Base-by-base conservation (phyloP, 2,888 invertebrate genomes). In the Phanerotoma sp. region DNA sequence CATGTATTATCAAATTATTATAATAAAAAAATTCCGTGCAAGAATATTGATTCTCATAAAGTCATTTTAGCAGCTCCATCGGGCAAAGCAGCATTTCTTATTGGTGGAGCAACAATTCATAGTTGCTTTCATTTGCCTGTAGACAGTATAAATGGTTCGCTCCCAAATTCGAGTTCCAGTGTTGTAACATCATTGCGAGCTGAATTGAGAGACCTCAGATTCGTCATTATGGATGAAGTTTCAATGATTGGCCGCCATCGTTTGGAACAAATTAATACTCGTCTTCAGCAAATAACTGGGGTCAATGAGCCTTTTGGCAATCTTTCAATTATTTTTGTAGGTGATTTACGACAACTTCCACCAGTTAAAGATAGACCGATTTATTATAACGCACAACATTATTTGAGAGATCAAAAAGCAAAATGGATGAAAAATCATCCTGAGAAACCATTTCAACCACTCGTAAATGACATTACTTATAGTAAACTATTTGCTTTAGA, bases 291-390 rank as follows among this genome's bases (percentile, higher is more conserved):
- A 66, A 70, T 71, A 13, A 65, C 61, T 56, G 61, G 64, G 10
- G 56, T 33, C 25, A 60, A 66, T 50, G 48, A 59, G 54, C 41
- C 40, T 13, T 73, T 76, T 64, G 72, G 73, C n/a, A 68, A 69
- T 18, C 45, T 71, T 6, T 71, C 70, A 10, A 60, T 74, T 9
- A 51, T 74, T 10, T 60, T 66, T 13, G 64, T 75, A 38, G 75
- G 74, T 18, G 73, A 74, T 55, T 63, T 74, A 9, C 61, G 67
- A 58, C 71, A 74, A 60, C 57, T 72, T 30, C 67, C 68, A 16
- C 71, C 72, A 11, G 69, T 74, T 13, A 58, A 60, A 28, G 68
- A 69, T 35, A 46, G 41, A 7, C 47, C 58, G 15, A 57, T 70
- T 37, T 72, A 60, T 54, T 49, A 48, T 28, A 16, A 45, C 18